Evolutionary conservation across 2,888 invertebrate genomes (phyloP), one percentile per base, ranked within the genome.

Genomic region (Gari tellinella): DNA sequence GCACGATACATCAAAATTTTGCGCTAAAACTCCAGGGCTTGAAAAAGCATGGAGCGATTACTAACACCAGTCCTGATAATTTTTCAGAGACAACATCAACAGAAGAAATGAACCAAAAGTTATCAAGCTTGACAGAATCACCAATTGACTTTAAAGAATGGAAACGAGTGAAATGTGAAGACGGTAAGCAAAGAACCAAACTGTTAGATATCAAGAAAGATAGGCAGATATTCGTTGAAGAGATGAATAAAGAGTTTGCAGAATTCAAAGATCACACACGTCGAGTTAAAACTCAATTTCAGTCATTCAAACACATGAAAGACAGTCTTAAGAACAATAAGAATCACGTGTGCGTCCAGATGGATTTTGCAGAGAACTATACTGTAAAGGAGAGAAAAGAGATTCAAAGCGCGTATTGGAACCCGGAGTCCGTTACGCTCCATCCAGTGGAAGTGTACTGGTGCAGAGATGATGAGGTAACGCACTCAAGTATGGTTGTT

Each of bases 121-220:
- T 31, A 31, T 31, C 31, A 31, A 31, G 10, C 31, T 31, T 31
- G 10, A 31, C 31, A 31, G 31, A 31, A 31, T 7, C 31, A 31
- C 31, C 2, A 31, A 14, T 31, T 31, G 31, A 31, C 31, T 65
- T 56, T 19, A 58, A 67, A 21, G 45, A 67, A 25, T 60, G 52
- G 60, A 58, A 52, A 26, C 17, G 66, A 45, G 66, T 67, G 15
- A 67, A 60, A 38, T 67, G 60, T 46, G 60, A 67, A 37, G 52
- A 65, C 53, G 66, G 66, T 2, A 67, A 67, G 38, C 58, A 41
- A 23, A 51, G 66, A 52, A 67, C 46, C 17, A 67, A 67, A 26
- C 19, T 67, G 2, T 15, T 67, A 37, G 66, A 67, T 1, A 25
- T 25, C 10, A 10, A 52, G 12, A 52, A 60, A 58, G 49, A 53